Evolutionary conservation across 2,888 invertebrate species (phyloP), one percentile per base, ranked within the genome.

Genomic region (Tipula helvola): DNA sequence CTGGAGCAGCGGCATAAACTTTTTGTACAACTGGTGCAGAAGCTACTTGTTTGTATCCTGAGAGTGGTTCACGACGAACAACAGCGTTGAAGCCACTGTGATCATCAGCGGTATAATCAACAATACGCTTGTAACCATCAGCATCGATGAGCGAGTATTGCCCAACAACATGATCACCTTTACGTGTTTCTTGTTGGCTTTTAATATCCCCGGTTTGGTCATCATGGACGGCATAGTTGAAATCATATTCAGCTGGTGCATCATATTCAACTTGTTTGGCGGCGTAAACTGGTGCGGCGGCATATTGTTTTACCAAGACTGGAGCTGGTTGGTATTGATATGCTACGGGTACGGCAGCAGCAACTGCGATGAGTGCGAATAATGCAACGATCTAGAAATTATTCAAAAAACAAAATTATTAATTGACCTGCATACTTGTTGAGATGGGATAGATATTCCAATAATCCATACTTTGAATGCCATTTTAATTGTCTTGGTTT

Each of bases 51-150:
- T 84, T 36, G 28, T 85, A 42, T 16, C 42, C 41, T 16, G 41
- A 88, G 2, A 91, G 91, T 13, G 92, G 92, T 88, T 93, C 92
- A 71, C 92, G 92, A 87, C 91, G 91, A 1, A 93, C 93, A 71
- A 93, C 89, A 4, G 93, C 93, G 89, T 93, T 92, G 90, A 93
- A 93, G 87, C 93, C 93, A 87, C 90, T 92, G 88, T 92, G 92
- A n/a, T 91, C 90, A 89, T 93, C 93, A 41, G 93, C 92, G 87
- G 91, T 91, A 89, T 93, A 93, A 39, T 93, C 91, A 16, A 93
- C 93, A 47, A 91, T 90, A 87, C 93, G 92, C 87, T 90, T 91
- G 88, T 91, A 91, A 44, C 93, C 93, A 90, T 93, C 93, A 39
- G 93, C 89, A 88, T 93, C 93, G 88, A 93, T 90, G 3, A 93